phyloP scores from a whole-genome alignment of 2,797 vertebrate species.

The Gymnothorax javanicus region DNA sequence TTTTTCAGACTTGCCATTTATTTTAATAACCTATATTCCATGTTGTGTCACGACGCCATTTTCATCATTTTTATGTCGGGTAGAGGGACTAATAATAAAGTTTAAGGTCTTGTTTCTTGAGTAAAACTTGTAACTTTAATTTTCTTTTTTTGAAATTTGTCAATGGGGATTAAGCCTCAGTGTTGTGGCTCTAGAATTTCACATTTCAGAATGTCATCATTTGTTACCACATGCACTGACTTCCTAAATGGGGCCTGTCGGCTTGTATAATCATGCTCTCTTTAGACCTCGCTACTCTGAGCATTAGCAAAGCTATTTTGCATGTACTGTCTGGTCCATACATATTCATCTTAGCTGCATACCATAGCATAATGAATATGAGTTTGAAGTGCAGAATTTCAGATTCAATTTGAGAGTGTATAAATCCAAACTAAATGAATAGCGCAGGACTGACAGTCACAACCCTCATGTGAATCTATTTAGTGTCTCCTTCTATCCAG shows the following conservation, averaged over 20 bases:
- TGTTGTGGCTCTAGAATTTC: neutral
- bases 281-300: neutral
- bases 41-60: neutral
- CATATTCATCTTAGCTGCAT: neutral
- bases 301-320: neutral
- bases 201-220: conserved; percentile 3
- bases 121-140: conserved; percentile 21
- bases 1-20: neutral
- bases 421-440: too few species aligned
- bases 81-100: neutral
- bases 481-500: too few species aligned
- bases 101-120: neutral
- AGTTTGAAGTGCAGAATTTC: neutral
- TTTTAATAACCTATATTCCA: conserved; percentile 11
- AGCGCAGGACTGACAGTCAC: too few species aligned
- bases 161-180: neutral
- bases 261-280: neutral
- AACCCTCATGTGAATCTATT: too few species aligned
- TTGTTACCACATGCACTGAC: neutral
- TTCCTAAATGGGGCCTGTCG: neutral
- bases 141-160: neutral
- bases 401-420: too few species aligned
- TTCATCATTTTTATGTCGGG: conserved; percentile 8
- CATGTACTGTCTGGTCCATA: neutral
- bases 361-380: neutral